Base-by-base conservation (phyloP, 2,888 invertebrate species). In the Achlya flavicornis region DNA sequence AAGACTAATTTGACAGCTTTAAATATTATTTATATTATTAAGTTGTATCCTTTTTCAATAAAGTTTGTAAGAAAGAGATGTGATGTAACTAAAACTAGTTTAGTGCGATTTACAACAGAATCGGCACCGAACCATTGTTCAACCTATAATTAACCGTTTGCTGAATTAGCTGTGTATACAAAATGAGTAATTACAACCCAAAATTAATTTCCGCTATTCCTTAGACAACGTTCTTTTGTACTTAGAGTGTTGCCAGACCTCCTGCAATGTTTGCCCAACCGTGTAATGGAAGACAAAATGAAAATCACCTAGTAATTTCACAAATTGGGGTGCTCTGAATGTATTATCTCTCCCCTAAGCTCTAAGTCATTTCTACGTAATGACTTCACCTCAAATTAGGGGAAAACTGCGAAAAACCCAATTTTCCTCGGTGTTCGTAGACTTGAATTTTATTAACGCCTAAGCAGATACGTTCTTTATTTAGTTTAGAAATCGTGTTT, bases 291-390 rank as follows among this genome's bases (percentile, higher is more conserved):
- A 61, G 67, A 66, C 77, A 70, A 74, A 78, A 76, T 78, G 77
- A 72, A 66, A 78, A 76, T 64, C 71, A 67, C 70, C 77, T 72
- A 72, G 77, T 76, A 76, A 78, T 78, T 71, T 76, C 63, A 67
- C 74, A 74, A 76, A 76, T 74, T 78, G 76, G 77, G 41, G 71
- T 70, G 59, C 77, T 71, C 66, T 63, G 53, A 74, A 74, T 76
- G 75, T 76, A 78, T 76, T 76, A 76, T 76, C 70, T 76, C 58
- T 65, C 68, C 66, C 69, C 26, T 57, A 32, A 68, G 68, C 69
- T 66, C 72, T 71, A 58, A 76, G 58, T 71, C 71, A 78, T 76
- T 76, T 67, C 66, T 57, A 62, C 58, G 73, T 76, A 76, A 76
- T 76, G 76, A 76, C 71, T 33, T 43, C 14, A 62, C 74, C 66